Base-by-base conservation (phyloP, 2,888 invertebrate species). In the Exocentrus adspersus region DNA sequence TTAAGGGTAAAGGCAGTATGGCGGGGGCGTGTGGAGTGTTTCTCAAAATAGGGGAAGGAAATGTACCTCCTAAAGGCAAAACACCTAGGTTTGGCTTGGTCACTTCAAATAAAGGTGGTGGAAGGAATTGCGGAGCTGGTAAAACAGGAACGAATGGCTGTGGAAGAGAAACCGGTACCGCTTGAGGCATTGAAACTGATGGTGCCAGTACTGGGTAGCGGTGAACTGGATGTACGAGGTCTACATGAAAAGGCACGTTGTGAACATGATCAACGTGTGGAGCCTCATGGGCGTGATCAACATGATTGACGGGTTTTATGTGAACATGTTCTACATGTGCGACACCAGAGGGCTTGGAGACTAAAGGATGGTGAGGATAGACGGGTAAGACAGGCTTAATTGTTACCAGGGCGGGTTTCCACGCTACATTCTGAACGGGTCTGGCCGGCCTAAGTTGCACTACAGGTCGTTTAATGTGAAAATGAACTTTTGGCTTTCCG, bases 71-170 rank as follows among this genome's bases (percentile, higher is more conserved):
- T 9, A 79, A 62, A 4, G 78, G 79, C 12, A 79, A 61, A 5
- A 79, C 79, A 3, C 77, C 77, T 30, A 79, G 65, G 48, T 78
- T 72, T 2, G 80, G 79, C 56, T 72, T 77, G n/a, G 75, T 69
- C 4, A 78, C 78, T 65, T 79, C 77, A 20, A 78, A 76, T 16
- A 79, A 60, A 16, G 73, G 67, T 6, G 73, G 67, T 6, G 71
- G 75, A 21, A 62, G 51, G 24, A 72, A 67, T 3, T 68, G 71
- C 60, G 62, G 54, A 0, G 66, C 32, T 24, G 63, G 37, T 30
- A 62, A 54, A 14, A 61, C 59, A 21, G 68, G 65, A 19, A 61
- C 62, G 43, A 61, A 45, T 24, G 19, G 45, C 28, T 56, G 62
- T 30, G 52, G 48, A 14, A 51, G 30, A 7, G 62, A 56, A 24